Base-by-base conservation (phyloP, 1,140 invertebrate genomes). In the Panagrolaimus sp. region DNA sequence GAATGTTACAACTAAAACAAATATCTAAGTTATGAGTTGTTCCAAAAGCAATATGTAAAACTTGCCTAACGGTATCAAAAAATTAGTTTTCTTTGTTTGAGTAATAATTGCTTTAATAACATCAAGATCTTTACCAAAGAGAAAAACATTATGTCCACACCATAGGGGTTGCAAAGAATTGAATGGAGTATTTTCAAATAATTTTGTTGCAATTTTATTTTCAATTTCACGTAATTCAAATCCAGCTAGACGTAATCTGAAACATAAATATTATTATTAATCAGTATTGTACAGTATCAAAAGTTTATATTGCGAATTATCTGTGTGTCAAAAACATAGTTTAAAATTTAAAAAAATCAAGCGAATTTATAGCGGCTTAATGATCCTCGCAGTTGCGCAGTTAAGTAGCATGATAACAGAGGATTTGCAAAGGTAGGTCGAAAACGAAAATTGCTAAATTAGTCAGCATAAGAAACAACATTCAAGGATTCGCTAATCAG, bases 131-230 rank as follows among this genome's bases (percentile, higher is more conserved):
- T 75, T 75, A 3, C 73, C 71, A 21, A 67, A 63, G 24, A 78
- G 62, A 28, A 78, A 75, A 24, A 21, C 28, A 24, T 74, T 71
- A 8, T 24, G 26, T 24, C 76, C 73, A 17, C 48, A 32, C 26
- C 76, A 62, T 15, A 71, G 38, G 1, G 66, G 46, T 9, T 71
- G 32, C 32, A 78, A 58, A 1, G 71, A 45, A 17, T 70, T 48
- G n/a, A 78, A 63, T 4, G 76, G 70, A 4, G 76, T 78, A 45
- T 66, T 68, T 67, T 77, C 76, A 47, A 78, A 76, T 5, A 78
- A 67, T 44, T 78, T 78, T 17, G 63, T 68, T 68, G 78, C 69
- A 21, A 78, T 78, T 43, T 71, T 68, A 38, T 70, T 68, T 17
- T 68, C 69, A 68, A 79, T 79, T 28, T 48, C 68, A 15, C 69